A percentile compares a stretch with the other conserved stretches of the same genome.
Conservation (phyloP, 2,888 invertebrate genomes). For the Tryphoninae sp. region DNA sequence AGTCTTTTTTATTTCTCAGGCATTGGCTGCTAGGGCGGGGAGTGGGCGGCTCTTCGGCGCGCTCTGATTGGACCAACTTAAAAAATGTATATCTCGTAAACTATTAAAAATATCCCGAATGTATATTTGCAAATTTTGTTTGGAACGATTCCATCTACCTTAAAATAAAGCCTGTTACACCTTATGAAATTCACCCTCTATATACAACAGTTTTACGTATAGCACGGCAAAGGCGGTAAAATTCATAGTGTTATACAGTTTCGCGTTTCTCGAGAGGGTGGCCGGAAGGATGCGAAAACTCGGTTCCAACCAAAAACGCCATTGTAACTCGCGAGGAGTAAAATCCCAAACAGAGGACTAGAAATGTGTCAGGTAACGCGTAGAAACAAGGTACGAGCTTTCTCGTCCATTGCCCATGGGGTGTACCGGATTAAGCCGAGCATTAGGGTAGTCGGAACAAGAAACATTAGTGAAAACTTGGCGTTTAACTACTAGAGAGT, state of each 20-base stretch:
- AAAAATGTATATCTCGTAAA: too few species aligned
- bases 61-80: too few species aligned
- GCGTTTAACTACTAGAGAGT: conserved; percentile 62
- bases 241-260: conserved; percentile 30
- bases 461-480: conserved; percentile 81
- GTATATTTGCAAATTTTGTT: too few species aligned
- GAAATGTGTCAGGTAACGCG: conserved; percentile 47
- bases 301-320: conserved; percentile 8
- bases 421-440: conserved; percentile 73
- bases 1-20: too few species aligned
- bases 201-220: conserved; percentile 14
- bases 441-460: conserved; percentile 78
- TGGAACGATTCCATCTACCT: too few species aligned
- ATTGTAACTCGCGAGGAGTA: not conserved
- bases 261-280: conserved; percentile 36
- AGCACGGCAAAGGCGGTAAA: conserved; percentile 17
- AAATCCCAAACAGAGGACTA: conserved; percentile 11
- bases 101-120: too few species aligned
- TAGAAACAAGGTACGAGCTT: conserved; percentile 50
- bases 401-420: conserved; percentile 22
- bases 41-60: too few species aligned
- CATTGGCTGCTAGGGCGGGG: too few species aligned
- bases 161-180: too few species aligned
- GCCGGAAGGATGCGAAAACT: conserved; percentile 40
- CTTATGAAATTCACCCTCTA: not conserved